Evolutionary conservation across 2,797 vertebrate genomes (phyloP).

Genomic region (Channallabes apus): DNA sequence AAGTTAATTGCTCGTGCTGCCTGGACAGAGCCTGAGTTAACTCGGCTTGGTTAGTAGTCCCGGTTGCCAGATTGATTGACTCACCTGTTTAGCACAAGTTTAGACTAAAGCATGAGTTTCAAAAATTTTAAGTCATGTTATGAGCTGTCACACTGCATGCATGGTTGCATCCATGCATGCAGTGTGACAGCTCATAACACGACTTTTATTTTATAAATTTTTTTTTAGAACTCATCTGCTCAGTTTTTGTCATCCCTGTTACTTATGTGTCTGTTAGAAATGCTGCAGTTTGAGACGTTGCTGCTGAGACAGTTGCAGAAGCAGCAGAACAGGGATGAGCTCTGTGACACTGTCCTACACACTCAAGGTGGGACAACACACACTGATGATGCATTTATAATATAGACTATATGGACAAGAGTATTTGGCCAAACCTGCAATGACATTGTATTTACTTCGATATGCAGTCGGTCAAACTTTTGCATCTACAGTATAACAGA

Average conservation of each 20-base stretch:
- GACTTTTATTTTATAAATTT: too few species aligned
- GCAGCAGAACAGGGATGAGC: conserved; percentile 71
- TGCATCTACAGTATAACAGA: too few species aligned
- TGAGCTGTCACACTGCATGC: neutral
- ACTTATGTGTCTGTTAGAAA: conserved; percentile 40
- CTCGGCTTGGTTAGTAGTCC: neutral
- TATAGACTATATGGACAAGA: too few species aligned
- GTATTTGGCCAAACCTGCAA: too few species aligned
- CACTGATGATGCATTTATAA: neutral
- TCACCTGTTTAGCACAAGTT: neutral
- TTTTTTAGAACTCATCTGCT: neutral
- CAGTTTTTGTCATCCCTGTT: neutral
- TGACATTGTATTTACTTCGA: too few species aligned
- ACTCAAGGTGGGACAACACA: conserved; percentile 63
- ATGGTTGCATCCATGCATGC: neutral
- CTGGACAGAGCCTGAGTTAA: neutral
- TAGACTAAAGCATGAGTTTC: neutral
- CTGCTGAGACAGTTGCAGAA: conserved; percentile 71
- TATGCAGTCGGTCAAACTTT: too few species aligned
- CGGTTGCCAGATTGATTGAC: neutral
- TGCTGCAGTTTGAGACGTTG: conserved; percentile 62
- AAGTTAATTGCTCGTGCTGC: neutral
- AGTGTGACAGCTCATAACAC: neutral
- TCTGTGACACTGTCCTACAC: conserved; percentile 74
- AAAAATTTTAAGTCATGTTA: neutral